These are phyloP conservation scores for Sicus ferrugineus DNA, from an alignment of 2,888 invertebrate species.

Conservation along the genomic window DNA sequence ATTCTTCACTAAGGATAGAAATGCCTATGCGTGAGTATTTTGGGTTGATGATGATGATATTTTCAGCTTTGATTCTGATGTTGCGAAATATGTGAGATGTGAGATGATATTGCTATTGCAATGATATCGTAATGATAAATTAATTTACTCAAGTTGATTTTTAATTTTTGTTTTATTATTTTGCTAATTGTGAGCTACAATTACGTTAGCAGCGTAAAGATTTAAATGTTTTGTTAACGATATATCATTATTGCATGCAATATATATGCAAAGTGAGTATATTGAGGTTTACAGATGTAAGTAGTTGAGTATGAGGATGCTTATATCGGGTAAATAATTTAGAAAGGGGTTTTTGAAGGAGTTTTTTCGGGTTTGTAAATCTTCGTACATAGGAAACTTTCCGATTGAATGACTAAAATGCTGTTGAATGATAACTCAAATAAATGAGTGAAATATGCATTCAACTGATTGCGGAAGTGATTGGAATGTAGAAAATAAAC, in stretches of 20 bases:
- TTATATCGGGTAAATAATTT: slow-evolving; percentile 9
- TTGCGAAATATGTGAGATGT: slow-evolving; percentile 39
- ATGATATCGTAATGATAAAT: neutral
- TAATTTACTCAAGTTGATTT: slow-evolving; percentile 30
- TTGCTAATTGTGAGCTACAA: slow-evolving; percentile 26
- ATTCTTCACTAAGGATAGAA: neutral
- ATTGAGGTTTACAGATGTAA: slow-evolving; percentile 30
- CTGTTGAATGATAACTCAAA: no score
- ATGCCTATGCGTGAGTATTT: no score
- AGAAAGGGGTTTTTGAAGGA: slow-evolving; percentile 1
- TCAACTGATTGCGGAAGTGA: no score
- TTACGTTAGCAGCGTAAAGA: neutral
- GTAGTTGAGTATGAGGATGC: slow-evolving; percentile 8
- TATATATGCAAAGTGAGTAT: neutral
- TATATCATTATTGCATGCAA: neutral
- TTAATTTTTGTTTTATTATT: slow-evolving; percentile 18
- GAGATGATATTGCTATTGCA: neutral
- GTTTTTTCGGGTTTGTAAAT: slow-evolving; percentile 8
- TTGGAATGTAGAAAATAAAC: no score
- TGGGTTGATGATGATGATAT: slow-evolving; percentile 3
- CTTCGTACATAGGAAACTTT: slow-evolving; percentile 3
- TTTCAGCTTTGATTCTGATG: slow-evolving; percentile 36
- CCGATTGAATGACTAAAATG: no score
- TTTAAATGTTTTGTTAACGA: slow-evolving; percentile 13
- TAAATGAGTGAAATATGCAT: no score